Percentiles rank a stretch among this genome's conserved stretches.
Conservation (phyloP, 2,888 invertebrate genomes). For the Cryptus viduatorius region DNA sequence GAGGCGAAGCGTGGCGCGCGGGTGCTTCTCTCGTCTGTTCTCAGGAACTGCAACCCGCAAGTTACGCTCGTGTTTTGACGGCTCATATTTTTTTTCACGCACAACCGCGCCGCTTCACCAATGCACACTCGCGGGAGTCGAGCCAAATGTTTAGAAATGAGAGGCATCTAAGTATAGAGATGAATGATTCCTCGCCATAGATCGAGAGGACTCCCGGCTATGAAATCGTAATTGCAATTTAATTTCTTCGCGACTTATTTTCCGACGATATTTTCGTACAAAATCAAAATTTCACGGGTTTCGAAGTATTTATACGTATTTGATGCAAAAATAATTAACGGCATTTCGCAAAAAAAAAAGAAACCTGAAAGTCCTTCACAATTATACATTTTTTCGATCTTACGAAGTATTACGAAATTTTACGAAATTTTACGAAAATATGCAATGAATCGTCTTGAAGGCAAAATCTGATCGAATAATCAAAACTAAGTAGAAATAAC, state of each 20-base stretch:
- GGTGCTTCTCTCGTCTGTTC: constrained; percentile 21
- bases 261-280: neutral
- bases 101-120: constrained; percentile 12
- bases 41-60: constrained; percentile 39
- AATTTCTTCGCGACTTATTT: neutral
- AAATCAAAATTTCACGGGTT: neutral
- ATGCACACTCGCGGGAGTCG: constrained; percentile 73
- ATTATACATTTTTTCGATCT: too few relatives aligned
- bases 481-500: neutral
- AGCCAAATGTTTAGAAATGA: constrained; percentile 78
- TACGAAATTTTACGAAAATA: neutral
- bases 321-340: neutral
- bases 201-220: neutral
- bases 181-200: constrained; percentile 8
- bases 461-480: neutral
- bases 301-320: neutral
- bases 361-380: too few relatives aligned
- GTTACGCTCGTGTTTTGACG: constrained; percentile 71
- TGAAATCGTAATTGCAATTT: neutral
- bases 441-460: neutral
- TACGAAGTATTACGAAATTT: neutral
- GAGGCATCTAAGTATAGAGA: constrained; percentile 79
- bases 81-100: constrained; percentile 67
- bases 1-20: constrained; percentile 44
- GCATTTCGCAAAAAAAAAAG: neutral